Percentiles rank a stretch among this genome's conserved stretches.
Conservation (phyloP, 2,113 vertebrate species). For the Grantiella picta region DNA sequence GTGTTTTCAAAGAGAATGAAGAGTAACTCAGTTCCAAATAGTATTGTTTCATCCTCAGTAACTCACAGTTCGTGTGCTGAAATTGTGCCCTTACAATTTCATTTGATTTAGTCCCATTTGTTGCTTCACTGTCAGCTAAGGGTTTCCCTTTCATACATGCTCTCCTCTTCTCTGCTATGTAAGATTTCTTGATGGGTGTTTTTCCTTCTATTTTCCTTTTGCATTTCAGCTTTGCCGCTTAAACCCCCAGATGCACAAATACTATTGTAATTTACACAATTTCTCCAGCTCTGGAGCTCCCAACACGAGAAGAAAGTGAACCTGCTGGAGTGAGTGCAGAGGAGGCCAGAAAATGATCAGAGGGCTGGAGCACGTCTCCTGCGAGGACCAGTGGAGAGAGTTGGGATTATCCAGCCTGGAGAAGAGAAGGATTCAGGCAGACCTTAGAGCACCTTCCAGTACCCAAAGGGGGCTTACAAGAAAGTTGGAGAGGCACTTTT, state of each 20-base stretch:
- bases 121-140: rapidly evolving
- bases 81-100: not conserved
- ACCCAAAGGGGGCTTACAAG: not conserved
- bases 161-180: not conserved
- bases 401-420: not conserved
- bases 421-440: not conserved
- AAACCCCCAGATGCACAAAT: not conserved
- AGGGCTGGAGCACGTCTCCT: not conserved
- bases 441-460: not conserved
- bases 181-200: not conserved
- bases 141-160: not conserved
- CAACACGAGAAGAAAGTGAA: not conserved
- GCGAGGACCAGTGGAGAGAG: not conserved
- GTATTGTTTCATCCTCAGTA: not conserved
- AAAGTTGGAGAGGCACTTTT: not conserved
- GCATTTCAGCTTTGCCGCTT: not conserved
- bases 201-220: not conserved
- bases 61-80: not conserved
- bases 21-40: not conserved
- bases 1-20: not conserved
- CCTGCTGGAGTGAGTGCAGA: not conserved
- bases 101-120: not conserved
- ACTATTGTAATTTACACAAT: not conserved
- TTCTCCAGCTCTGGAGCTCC: not conserved
- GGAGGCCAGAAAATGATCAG: not conserved